Conservation (phyloP, 2,113 vertebrate genomes). For the Scomber colias region DNA sequence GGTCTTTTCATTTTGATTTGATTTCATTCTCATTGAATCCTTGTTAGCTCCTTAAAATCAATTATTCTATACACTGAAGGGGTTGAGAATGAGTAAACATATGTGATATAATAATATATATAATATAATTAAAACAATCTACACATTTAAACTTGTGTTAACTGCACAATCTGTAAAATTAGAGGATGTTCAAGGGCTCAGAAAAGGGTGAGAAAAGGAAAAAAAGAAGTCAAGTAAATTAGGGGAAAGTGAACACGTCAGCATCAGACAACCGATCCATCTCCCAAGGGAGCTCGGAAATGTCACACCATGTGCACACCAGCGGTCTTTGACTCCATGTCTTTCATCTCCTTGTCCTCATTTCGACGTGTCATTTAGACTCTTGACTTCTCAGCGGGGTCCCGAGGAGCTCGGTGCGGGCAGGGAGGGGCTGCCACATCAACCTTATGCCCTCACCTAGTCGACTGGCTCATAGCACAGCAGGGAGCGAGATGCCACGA, state of each 20-base stretch:
- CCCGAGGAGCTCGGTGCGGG: constrained; percentile 43
- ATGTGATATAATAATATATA: no score
- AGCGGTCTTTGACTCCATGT: constrained; percentile 66
- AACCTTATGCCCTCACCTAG: constrained; percentile 65
- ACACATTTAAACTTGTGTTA: constrained; percentile 28
- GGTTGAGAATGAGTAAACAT: not conserved
- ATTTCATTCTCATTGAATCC: not conserved
- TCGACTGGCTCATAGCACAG: constrained; percentile 58
- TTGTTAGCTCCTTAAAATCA: not conserved
- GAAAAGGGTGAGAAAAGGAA: constrained; percentile 32
- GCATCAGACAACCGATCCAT: constrained; percentile 42
- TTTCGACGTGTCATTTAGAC: constrained; percentile 81
- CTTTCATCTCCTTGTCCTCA: constrained; percentile 73
- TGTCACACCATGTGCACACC: constrained; percentile 72
- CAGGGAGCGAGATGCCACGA: constrained; percentile 38
- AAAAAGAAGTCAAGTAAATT: constrained; percentile 42
- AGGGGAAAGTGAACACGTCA: constrained; percentile 40
- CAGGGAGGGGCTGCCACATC: constrained; percentile 73
- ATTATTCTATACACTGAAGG: not conserved
- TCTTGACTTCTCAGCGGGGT: constrained; percentile 79
- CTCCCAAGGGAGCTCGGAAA: constrained; percentile 69
- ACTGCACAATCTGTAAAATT: not conserved
- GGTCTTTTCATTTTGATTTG: not conserved
- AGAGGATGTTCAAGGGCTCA: not conserved
- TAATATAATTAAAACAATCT: constrained; percentile 38